A percentile compares a stretch with the other conserved stretches of the same genome.
phyloP scores from a whole-genome alignment of 92 coral and sea anemone species.

The Pocillopora meandrina region DNA sequence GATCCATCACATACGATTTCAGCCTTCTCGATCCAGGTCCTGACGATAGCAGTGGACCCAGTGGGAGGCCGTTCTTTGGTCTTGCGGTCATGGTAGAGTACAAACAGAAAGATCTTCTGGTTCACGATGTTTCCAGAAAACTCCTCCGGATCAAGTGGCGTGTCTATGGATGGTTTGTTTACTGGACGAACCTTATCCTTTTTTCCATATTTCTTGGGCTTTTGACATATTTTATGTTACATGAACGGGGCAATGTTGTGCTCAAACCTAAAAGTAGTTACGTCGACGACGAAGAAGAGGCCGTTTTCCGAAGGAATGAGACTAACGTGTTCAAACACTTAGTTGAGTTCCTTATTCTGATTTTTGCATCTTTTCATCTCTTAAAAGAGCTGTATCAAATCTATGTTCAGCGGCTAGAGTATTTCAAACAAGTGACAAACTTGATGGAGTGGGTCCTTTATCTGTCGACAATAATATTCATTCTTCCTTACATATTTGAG shows the following conservation, averaged over 20 bases:
- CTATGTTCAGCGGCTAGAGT: conserved; percentile 47
- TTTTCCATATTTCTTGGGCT: conserved; percentile 56
- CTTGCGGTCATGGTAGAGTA: conserved; percentile 60
- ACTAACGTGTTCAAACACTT: conserved; percentile 18
- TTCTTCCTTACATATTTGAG: conserved; percentile 47
- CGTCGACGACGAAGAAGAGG: conserved; percentile 12
- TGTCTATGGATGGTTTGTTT: conserved; percentile 68
- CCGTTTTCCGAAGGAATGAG: conserved; percentile 6
- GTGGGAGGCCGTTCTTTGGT: conserved; percentile 66
- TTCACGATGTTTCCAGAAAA: conserved; percentile 68
- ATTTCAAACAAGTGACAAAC: conserved; percentile 63
- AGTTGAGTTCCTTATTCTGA: conserved; percentile 43
- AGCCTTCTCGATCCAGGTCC: conserved; percentile 88
- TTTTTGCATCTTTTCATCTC: conserved; percentile 58
- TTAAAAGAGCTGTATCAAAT: conserved; percentile 72
- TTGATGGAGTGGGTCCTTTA: conserved; percentile 64
- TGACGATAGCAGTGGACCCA: conserved; percentile 31
- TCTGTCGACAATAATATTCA: conserved; percentile 55
- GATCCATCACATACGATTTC: conserved; percentile 82
- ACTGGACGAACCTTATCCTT: conserved; percentile 53
- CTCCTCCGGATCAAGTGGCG: conserved; percentile 78
- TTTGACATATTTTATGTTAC: conserved; percentile 68
- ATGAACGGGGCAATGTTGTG: conserved; percentile 44
- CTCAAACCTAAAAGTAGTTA: neutral
- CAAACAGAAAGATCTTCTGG: conserved; percentile 63